phyloP scores from a whole-genome alignment of 2,797 vertebrate genomes.

The Rallus crepitans region DNA sequence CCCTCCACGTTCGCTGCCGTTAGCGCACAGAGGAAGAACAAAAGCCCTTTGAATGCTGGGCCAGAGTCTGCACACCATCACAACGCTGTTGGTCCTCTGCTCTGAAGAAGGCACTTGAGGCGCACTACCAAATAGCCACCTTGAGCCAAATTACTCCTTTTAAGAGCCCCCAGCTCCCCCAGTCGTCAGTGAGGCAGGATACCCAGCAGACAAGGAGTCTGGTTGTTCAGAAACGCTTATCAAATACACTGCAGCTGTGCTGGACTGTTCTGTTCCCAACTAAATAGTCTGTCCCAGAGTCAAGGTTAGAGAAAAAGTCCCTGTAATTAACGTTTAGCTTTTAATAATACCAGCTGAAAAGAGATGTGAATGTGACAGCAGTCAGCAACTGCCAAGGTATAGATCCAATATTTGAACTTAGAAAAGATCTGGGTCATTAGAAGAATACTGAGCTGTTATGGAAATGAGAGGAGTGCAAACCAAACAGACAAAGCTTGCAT shows the following conservation, averaged over 20 bases:
- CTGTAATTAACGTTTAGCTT: conserved; percentile 13
- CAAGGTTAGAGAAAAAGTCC: conserved; percentile 27
- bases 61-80: background rate
- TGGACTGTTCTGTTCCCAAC: background rate
- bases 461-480: conserved; percentile 27
- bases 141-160: background rate
- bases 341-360: conserved; percentile 19
- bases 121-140: background rate
- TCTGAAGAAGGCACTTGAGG: background rate
- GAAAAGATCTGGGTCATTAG: background rate
- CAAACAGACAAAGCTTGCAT: conserved; percentile 7
- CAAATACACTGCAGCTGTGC: conserved; percentile 1
- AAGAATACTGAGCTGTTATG: background rate
- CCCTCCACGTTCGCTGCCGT: fast-evolving
- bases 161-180: background rate
- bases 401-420: background rate
- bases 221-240: background rate
- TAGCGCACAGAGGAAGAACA: background rate
- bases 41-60: background rate
- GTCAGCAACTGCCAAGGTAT: background rate
- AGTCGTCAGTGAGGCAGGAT: background rate
- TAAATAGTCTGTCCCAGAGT: background rate
- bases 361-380: conserved; percentile 1
- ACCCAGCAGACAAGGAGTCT: background rate
- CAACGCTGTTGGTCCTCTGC: background rate